Evolutionary conservation across 2,888 invertebrate species (phyloP), one percentile per base, ranked within the genome.

Genomic region (Psococerastis gibbosa): DNA sequence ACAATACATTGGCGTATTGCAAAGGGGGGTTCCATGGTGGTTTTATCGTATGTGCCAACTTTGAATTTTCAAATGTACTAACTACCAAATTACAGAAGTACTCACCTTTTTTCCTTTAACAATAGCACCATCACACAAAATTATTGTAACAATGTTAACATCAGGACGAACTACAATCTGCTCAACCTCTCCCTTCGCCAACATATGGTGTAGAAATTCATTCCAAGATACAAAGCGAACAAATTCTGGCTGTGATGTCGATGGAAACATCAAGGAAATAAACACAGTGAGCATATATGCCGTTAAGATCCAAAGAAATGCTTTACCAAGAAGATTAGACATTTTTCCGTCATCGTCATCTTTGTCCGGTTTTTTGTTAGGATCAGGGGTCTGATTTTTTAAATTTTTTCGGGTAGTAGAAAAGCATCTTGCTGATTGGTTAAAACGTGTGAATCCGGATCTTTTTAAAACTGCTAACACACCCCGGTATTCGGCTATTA

Each of bases 171-270:
- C 78, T 48, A 85, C 74, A 8, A 89, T 64, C 61, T 87, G 81
- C 53, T 85, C 80, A 0, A 94, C 94, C 67, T 95, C 94, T 11
- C 95, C 95, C 57, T 84, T 87, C 0, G 84, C 78, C 44, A 97
- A 63, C 84, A 97, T 87, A 48, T 89, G 81, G 61, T 92, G 80
- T 0, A 91, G 75, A 66, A 97, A 97, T 63, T 95, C 94, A 63
- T 91, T 89, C 95, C 95, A 97, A 0, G 89, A 85, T 2, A 91
- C 80, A 58, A 81, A 84, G 22, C 80, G 67, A n/a, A 75, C 66
- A 20, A 72, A 4, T 23, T 85, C 84, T 50, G 76, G 79, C 53
- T 80, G 77, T 51, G 68, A 70, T 46, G 72, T 75, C 44, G 71
- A 73, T 1, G 81, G 78, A 48, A 82, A 71, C 44, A 83, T 57